Evolutionary conservation across 2,888 invertebrate genomes (phyloP), one percentile per base, ranked within the genome.

Genomic region (Philereme vetulata): DNA sequence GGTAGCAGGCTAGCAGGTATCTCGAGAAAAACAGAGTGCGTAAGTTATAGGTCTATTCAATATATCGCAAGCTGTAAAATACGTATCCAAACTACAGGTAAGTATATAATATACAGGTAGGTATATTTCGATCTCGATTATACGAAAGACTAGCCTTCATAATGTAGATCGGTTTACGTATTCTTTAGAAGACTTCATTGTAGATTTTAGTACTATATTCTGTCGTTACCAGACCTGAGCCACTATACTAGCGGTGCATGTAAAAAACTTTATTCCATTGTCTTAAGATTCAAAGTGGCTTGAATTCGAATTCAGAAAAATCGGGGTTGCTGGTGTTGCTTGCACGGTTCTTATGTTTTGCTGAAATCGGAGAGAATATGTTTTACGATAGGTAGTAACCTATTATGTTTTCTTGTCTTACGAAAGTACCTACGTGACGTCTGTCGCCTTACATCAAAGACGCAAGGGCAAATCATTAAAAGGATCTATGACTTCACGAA

Each of bases 401-500:
- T 35, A 35, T 35, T 35, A 35, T 35, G 5, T 35, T 3, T 35
- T 35, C 7, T 5, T 35, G 35, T 35, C 21, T 9, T 21, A 33
- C 11, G 33, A 34, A 33, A 44, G 49, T 49, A 47, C 11, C 32
- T 53, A 60, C 55, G 59, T 60, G 59, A 60, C 42, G 59, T 60
- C 54, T 60, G 50, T 42, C 59, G 50, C 43, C 59, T 46, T 54
- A 60, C 46, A 46, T 54, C 46, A 40, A 59, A 44, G 53, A 11
- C 46, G 38, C 40, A 59, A 59, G 49, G 53, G 40, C 53, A 40
- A 53, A 49, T 11, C 48, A 10, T 32, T 50, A 11, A 38, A 8
- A 11, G 33, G 32, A 35, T n/a, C n/a, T n/a, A n/a, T 50, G 38
- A 50, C 44, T 56, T 10, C 50, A 56, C 0, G 44, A 44, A 34